Conservation (phyloP, 2,797 vertebrate species). For the Epinephelus awoara region DNA sequence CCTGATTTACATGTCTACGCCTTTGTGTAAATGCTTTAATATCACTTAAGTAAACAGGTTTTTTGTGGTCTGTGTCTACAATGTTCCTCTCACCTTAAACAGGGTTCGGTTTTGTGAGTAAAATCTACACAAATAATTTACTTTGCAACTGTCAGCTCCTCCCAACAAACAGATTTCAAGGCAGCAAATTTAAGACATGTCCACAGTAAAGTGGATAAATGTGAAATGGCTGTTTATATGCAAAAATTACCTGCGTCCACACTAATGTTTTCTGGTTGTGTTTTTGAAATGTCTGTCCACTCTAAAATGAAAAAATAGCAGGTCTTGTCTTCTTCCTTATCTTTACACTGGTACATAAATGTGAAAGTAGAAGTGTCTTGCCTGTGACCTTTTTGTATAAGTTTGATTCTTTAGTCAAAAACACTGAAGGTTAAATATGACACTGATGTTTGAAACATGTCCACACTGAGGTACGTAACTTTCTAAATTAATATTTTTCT, state of each 20-base stretch:
- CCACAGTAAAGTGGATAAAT: background rate
- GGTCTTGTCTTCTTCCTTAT: no score
- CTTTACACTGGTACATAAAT: no score
- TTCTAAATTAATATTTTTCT: no score
- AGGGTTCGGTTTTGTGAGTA: conserved; percentile 3
- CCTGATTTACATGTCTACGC: conserved; percentile 64
- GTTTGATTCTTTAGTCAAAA: no score
- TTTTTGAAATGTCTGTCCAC: no score
- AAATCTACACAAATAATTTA: conserved; percentile 27
- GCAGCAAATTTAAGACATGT: background rate
- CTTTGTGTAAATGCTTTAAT: conserved; percentile 38
- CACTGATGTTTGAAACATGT: no score
- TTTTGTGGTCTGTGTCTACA: conserved; percentile 16
- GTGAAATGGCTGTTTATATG: background rate
- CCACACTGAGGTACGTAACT: no score
- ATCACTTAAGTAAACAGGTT: conserved; percentile 35
- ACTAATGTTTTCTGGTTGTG: background rate
- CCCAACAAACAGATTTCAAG: conserved; percentile 1
- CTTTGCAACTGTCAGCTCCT: conserved; percentile 30
- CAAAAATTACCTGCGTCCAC: background rate
- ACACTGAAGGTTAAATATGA: no score
- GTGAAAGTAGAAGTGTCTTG: no score
- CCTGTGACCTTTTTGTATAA: no score
- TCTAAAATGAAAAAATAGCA: no score
- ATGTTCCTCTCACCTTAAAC: conserved; percentile 11